Conservation (phyloP, 2,797 vertebrate genomes). For the Pseudochirops cupreus region DNA sequence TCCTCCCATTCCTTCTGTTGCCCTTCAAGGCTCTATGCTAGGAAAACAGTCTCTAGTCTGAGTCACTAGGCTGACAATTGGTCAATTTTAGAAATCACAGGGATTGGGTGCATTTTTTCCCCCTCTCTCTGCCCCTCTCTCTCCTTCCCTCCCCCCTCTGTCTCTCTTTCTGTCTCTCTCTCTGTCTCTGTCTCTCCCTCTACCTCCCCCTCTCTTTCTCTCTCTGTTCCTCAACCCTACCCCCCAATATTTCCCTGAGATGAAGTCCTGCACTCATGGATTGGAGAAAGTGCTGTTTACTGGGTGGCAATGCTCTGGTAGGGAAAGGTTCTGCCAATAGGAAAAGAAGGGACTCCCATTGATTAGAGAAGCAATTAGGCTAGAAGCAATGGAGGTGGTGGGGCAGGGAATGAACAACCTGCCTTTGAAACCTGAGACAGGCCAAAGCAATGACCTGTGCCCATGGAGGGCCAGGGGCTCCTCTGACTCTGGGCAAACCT, state of each 20-base stretch:
- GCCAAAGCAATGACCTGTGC: neutral
- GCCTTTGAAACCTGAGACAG: neutral
- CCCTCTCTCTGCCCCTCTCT: neutral
- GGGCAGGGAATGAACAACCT: neutral
- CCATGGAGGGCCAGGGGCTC: neutral
- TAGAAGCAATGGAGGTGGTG: neutral
- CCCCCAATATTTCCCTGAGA: neutral
- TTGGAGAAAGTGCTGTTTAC: neutral
- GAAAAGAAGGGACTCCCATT: neutral
- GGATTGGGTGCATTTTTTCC: neutral
- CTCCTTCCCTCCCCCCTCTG: fast-evolving
- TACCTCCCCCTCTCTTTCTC: neutral
- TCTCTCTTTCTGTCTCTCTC: too few species aligned
- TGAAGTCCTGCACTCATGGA: neutral
- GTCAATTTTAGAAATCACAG: neutral
- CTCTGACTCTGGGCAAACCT: neutral
- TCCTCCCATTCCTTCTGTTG: neutral
- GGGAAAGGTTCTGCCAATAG: neutral
- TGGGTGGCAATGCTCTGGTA: neutral
- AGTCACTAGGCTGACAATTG: neutral
- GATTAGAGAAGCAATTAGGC: neutral
- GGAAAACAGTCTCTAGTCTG: neutral
- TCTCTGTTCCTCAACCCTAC: neutral
- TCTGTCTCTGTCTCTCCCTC: neutral
- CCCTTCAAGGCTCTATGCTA: neutral